Base-by-base conservation (phyloP, 2,888 invertebrate genomes). In the Formica aserva region DNA sequence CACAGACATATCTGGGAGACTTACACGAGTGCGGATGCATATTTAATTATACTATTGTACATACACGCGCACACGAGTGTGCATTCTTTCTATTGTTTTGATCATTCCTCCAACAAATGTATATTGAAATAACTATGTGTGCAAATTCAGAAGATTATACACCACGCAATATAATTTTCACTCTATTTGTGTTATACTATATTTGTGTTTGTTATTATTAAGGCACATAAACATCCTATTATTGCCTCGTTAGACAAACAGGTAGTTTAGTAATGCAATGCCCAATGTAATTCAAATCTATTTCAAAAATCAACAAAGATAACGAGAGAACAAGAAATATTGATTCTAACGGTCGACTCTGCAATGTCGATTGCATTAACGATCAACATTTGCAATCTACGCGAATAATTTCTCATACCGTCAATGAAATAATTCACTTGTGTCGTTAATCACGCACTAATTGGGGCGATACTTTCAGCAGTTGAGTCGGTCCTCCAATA, bases 41-140 rank as follows among this genome's bases (percentile, higher is more conserved):
- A 66, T 77, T 69, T 29, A 2, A 26, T 66, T 66, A 67, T 63
- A 82, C 60, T 48, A 32, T 82, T 72, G 82, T 76, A 84, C 88
- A 89, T 89, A 90, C 89, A 85, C 90, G 87, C 90, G 89, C 90
- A 90, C 88, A 90, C 67, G 62, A 88, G 74, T 82, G 82, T 77
- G 62, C 57, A 85, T 69, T 72, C 57, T 57, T 62, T 62, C 41
- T 18, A 26, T 60, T 78, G 71, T 65, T 63, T 75, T 41, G 5
- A 65, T 60, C 66, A 81, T 62, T 32, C 81, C 65, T 72, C 67
- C 63, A 77, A 77, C n/a, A n/a, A 77, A 57, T 71, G 45, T 45
- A 32, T 26, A 60, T 60, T 45, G 35, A n/a, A 55, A 29, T 67
- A 41, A 77, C 41, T 38, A 35, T 29, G 52, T 77, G 32, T 65